phyloP scores from a whole-genome alignment of 2,797 vertebrate genomes.

The Syngnathus rostellatus region DNA sequence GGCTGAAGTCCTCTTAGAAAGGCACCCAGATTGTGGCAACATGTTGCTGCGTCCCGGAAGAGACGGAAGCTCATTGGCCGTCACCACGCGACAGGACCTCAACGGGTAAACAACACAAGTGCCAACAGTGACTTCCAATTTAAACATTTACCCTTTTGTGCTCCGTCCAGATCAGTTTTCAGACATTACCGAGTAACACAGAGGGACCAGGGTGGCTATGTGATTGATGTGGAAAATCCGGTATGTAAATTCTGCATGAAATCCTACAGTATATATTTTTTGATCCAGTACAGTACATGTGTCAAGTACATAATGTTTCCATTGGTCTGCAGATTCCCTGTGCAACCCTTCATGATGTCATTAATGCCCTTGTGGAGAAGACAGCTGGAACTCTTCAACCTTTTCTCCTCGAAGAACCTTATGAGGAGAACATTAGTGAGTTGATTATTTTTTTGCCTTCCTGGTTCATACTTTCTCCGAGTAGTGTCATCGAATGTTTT shows the following conservation, averaged over 20 bases:
- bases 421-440: constrained; percentile 80
- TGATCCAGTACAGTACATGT: too few relatives aligned
- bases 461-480: background rate
- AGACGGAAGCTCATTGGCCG: constrained; percentile 68
- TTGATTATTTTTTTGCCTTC: background rate
- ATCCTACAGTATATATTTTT: too few relatives aligned
- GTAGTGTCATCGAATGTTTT: background rate
- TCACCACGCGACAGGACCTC: constrained; percentile 75
- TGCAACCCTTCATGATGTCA: constrained; percentile 75
- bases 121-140: constrained; percentile 3
- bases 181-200: constrained; percentile 82
- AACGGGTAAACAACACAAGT: constrained; percentile 62
- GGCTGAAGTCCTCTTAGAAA: constrained; percentile 78
- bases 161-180: constrained; percentile 60
- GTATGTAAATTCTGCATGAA: constrained; percentile 55
- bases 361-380: constrained; percentile 74
- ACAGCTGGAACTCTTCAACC: constrained; percentile 74
- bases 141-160: constrained; percentile 4
- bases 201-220: constrained; percentile 67
- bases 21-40: constrained; percentile 75
- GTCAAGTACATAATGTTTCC: background rate
- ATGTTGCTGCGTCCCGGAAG: constrained; percentile 77
- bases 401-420: constrained; percentile 74
- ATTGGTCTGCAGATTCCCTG: constrained; percentile 66
- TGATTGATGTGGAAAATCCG: constrained; percentile 78